Conservation (phyloP, 2,797 vertebrate species). For the Esox masquinongy region DNA sequence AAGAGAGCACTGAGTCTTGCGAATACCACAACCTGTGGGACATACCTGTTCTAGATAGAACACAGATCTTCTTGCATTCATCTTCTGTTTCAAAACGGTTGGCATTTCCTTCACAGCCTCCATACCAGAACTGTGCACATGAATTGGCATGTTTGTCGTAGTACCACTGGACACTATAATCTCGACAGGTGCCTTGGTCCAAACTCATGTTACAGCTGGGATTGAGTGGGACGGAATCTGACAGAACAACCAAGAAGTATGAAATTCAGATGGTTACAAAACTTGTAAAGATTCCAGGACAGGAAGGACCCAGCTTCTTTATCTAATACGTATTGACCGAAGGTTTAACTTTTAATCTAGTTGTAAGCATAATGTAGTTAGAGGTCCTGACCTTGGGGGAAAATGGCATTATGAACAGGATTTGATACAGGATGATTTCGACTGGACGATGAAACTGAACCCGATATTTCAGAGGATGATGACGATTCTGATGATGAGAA, state of each 20-base stretch:
- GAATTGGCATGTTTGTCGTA: constrained; percentile 86
- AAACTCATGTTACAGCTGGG: constrained; percentile 71
- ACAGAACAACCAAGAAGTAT: constrained; percentile 29
- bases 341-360: neutral
- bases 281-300: neutral
- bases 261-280: constrained; percentile 2
- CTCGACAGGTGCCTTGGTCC: constrained; percentile 80
- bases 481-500: constrained; percentile 44
- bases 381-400: constrained; percentile 58
- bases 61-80: constrained; percentile 81
- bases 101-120: constrained; percentile 82
- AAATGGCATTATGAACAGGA: constrained; percentile 23
- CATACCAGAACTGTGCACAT: constrained; percentile 89
- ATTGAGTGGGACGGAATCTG: constrained; percentile 56
- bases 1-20: neutral
- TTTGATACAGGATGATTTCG: constrained; percentile 32
- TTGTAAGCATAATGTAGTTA: neutral
- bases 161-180: constrained; percentile 83
- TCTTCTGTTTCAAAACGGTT: constrained; percentile 84
- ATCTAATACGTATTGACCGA: neutral
- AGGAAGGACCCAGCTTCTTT: neutral
- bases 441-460: constrained; percentile 45
- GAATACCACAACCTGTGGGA: neutral
- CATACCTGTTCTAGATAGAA: constrained; percentile 69
- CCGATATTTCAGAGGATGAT: constrained; percentile 34